Evolutionary conservation across 2,113 vertebrate genomes (phyloP).

Genomic region (Atherinomorus stipes): DNA sequence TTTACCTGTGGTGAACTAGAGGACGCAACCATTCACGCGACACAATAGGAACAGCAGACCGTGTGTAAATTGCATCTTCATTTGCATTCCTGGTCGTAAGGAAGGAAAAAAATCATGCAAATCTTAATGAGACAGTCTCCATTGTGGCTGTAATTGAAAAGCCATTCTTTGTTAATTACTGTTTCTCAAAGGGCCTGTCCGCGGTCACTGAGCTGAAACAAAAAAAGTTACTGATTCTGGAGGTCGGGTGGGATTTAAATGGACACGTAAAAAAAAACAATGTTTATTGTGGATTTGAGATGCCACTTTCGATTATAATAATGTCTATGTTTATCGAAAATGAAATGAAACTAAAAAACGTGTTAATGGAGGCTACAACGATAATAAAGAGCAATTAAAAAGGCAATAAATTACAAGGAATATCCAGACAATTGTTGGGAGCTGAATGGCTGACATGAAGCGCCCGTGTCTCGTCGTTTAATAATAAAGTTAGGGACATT

Average conservation of each 20-base stretch:
- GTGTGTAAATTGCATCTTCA: conserved; percentile 84
- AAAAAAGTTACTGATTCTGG: conserved; percentile 79
- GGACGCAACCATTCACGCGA: conserved; percentile 76
- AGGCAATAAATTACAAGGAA: conserved; percentile 11
- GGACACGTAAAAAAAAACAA: conserved; percentile 46
- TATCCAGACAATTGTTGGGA: conserved; percentile 21
- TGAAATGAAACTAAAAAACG: background rate
- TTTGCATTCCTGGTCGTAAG: conserved; percentile 81
- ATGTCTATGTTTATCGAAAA: background rate
- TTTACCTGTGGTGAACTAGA: conserved; percentile 82
- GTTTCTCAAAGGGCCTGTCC: conserved; percentile 77
- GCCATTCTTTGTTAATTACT: conserved; percentile 82
- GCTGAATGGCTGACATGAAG: conserved; percentile 24
- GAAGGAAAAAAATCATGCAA: conserved; percentile 75
- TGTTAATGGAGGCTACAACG: background rate
- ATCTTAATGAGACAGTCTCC: conserved; percentile 84
- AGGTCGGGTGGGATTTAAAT: conserved; percentile 61
- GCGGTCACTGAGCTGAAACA: conserved; percentile 79
- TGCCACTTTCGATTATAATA: conserved; percentile 24
- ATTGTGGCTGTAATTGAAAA: conserved; percentile 84
- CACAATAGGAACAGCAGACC: conserved; percentile 85
- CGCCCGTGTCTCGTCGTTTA: background rate
- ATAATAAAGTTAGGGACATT: conserved; percentile 30
- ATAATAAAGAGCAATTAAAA: conserved; percentile 4
- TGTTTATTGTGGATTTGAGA: conserved; percentile 38